Evolutionary conservation across 2,113 vertebrate species (phyloP), one percentile per base, ranked within the genome.

Genomic region (Turnix velox): DNA sequence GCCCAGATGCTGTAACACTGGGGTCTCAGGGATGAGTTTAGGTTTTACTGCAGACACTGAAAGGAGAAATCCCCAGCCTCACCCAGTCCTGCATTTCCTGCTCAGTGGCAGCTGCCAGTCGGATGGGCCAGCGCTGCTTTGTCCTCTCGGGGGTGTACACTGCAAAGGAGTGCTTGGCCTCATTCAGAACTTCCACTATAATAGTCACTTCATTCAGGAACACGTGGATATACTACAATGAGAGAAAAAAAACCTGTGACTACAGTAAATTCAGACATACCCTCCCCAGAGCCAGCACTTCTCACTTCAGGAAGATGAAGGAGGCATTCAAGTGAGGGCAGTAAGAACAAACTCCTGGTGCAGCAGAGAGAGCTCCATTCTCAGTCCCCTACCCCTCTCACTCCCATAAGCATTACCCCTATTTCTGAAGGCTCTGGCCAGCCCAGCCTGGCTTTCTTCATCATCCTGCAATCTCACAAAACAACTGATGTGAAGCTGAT

Each of bases 1-100:
- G 31, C 18, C 42, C 45, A 72, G 28, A 39, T 52, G 37, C 19
- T 54, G 52, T 61, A 72, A 84, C 46, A 18, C 37, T 81, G 83
- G 66, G 14, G 57, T 82, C 78, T 79, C 80, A 87, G 77, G 69
- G 49, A 39, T 18, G 17, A 69, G 45, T 80, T 51, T 31, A 27
- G 23, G n/a, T 45, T 78, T 79, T 31, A 33, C 13, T 79, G 57
- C 69, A 89, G 43, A 35, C 23, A 49, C 4, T 69, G 59, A 76
- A 59, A 69, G 25, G 39, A 43, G 63, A 83, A 46, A 39, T 65
- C 37, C 35, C 35, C 25, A 52, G 28, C 37, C 92, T 97, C 96
- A 99, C 99, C 99, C 99, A 99, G 95, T 99, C 99, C 0, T 98
- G 97, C 99, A 99, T 99, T 95, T 99, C 99, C 86, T 99, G 98